Percentiles rank a stretch among this genome's conserved stretches.
These are phyloP conservation scores for Diprion similis DNA, from an alignment of 1,140 invertebrate genomes.

Conservation along the genomic window DNA sequence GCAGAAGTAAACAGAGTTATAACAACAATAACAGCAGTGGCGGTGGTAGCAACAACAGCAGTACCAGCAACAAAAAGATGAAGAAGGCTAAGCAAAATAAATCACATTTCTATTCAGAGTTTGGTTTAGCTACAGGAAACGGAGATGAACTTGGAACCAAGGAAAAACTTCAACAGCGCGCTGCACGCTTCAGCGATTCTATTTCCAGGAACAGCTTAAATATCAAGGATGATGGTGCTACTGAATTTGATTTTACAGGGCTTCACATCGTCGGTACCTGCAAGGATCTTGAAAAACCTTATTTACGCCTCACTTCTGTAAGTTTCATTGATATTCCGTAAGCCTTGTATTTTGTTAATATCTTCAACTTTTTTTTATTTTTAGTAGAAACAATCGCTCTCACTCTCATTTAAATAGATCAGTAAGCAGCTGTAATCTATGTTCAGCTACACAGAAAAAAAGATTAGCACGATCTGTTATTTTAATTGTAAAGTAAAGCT, in stretches of 20 bases:
- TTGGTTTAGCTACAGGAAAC: constrained; percentile 65
- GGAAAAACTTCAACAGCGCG: constrained; percentile 82
- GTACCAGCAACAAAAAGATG: constrained; percentile 55
- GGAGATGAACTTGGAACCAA: constrained; percentile 72
- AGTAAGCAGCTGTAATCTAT: too few species aligned
- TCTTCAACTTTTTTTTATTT: constrained; percentile 23
- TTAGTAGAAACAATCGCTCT: too few species aligned
- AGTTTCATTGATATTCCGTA: constrained; percentile 36
- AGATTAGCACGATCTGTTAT: too few species aligned
- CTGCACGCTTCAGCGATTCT: constrained; percentile 78
- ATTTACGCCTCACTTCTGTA: constrained; percentile 89
- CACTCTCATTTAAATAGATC: too few species aligned
- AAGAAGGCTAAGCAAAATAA: constrained; percentile 68
- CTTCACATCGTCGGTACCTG: constrained; percentile 94
- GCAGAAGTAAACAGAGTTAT: constrained; percentile 49
- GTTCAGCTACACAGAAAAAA: too few species aligned
- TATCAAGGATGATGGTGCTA: constrained; percentile 65
- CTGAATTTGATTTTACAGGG: constrained; percentile 80
- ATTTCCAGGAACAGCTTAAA: constrained; percentile 45
- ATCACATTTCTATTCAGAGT: constrained; percentile 75
- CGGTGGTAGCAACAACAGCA: constrained; percentile 4
- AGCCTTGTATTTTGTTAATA: too few species aligned
- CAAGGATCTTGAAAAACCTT: constrained; percentile 92
- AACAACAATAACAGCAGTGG: not conserved
- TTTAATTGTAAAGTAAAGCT: too few species aligned